These are phyloP conservation scores for Drosophila bipectinata DNA, from an alignment of 1,140 invertebrate genomes.

Conservation along the genomic window DNA sequence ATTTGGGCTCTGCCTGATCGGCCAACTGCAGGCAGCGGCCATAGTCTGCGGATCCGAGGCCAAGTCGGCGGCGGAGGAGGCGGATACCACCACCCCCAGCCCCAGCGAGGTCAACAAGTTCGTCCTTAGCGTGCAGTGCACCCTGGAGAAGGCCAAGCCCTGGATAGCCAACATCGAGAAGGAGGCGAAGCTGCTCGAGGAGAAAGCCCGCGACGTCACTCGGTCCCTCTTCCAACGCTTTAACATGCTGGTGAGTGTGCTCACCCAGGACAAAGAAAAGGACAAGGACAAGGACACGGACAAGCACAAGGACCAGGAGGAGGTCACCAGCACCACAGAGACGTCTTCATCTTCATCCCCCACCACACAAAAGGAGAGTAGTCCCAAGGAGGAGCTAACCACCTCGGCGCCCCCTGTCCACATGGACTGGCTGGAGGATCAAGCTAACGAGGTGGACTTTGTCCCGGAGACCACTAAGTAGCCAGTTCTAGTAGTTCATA, in stretches of 20 bases:
- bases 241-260: slow-evolving; percentile 39
- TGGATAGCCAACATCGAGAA: slow-evolving; percentile 74
- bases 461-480: slow-evolving; percentile 10
- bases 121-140: slow-evolving; percentile 70
- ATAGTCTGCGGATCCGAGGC: slow-evolving; percentile 54
- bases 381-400: slow-evolving; percentile 17
- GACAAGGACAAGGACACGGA: slow-evolving; percentile 2
- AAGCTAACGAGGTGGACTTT: slow-evolving; percentile 34
- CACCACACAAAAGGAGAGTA: neutral
- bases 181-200: slow-evolving; percentile 68
- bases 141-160: slow-evolving; percentile 71
- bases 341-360: neutral
- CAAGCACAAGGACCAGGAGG: neutral
- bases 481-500: neutral
- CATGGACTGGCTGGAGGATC: slow-evolving; percentile 36
- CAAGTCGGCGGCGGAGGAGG: slow-evolving; percentile 14
- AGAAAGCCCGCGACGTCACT: slow-evolving; percentile 54
- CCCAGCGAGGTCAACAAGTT: slow-evolving; percentile 71
- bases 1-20: slow-evolving; percentile 16
- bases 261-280: slow-evolving; percentile 22
- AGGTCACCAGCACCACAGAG: neutral
- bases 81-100: slow-evolving; percentile 32
- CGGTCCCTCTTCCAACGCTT: slow-evolving; percentile 49
- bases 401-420: slow-evolving; percentile 12
- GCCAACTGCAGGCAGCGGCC: slow-evolving; percentile 44